Percentiles rank a stretch among this genome's conserved stretches.
These are phyloP conservation scores for Cottoperca gobio DNA, from an alignment of 2,797 vertebrate species.

Conservation along the genomic window DNA sequence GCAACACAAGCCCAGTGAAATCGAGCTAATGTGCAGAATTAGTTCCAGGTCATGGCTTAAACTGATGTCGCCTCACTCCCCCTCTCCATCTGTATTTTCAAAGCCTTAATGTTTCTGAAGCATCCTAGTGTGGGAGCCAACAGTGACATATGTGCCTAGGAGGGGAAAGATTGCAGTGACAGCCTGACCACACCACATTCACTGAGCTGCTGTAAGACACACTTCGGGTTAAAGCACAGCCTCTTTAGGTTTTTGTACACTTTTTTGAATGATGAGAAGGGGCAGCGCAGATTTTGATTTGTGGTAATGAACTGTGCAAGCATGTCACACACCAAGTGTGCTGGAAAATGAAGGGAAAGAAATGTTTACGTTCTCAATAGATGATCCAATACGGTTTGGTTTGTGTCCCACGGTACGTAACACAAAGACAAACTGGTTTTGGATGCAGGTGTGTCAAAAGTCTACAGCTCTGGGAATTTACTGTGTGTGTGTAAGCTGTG, in stretches of 20 bases:
- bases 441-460: slow-evolving; percentile 10
- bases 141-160: slow-evolving; percentile 28
- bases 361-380: slow-evolving; percentile 15
- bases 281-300: slow-evolving; percentile 25
- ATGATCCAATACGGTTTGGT: slow-evolving; percentile 8
- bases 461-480: not conserved
- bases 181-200: slow-evolving; percentile 36
- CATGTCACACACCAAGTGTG: slow-evolving; percentile 30
- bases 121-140: slow-evolving; percentile 53
- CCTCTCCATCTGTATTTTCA: slow-evolving; percentile 65
- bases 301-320: slow-evolving; percentile 1
- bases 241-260: slow-evolving; percentile 16
- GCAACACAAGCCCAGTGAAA: slow-evolving; percentile 52
- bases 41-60: slow-evolving; percentile 71
- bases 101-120: slow-evolving; percentile 55
- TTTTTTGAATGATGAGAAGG: slow-evolving; percentile 25
- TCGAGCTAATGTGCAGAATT: slow-evolving; percentile 64
- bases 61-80: slow-evolving; percentile 53
- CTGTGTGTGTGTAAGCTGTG: not conserved
- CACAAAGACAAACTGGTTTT: slow-evolving; percentile 18
- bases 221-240: not conserved
- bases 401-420: not conserved
- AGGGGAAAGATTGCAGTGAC: slow-evolving; percentile 44
- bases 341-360: slow-evolving; percentile 10
- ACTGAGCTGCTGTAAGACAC: slow-evolving; percentile 16